A percentile compares a stretch with the other conserved stretches of the same genome.
phyloP scores from a whole-genome alignment of 1,140 invertebrate species.

The Lepidotrigona ventralis region DNA sequence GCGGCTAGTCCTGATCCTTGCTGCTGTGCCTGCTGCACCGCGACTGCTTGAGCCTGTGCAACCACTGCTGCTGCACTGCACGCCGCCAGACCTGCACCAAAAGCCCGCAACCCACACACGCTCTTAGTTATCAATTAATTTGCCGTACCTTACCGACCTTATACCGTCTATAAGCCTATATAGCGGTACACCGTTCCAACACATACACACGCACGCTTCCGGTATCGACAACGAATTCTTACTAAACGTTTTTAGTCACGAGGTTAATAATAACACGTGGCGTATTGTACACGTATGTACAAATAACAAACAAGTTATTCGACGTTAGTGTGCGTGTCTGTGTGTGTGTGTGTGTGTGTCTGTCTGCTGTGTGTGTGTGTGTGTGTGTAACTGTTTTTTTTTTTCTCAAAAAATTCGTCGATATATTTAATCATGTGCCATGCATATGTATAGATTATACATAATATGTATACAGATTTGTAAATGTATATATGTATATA shows the following conservation, averaged over 20 bases:
- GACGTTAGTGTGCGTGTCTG: slow-evolving; percentile 11
- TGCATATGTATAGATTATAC: slow-evolving; percentile 28
- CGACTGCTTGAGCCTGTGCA: slow-evolving; percentile 78
- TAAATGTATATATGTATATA: not conserved
- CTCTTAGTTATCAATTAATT: slow-evolving; percentile 71
- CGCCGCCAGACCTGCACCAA: slow-evolving; percentile 79
- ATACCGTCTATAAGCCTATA: slow-evolving; percentile 62
- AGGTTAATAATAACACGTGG: slow-evolving; percentile 51
- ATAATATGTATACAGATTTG: slow-evolving; percentile 13
- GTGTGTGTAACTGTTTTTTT: not conserved
- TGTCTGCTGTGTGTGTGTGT: not conserved
- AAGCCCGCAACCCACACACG: slow-evolving; percentile 76
- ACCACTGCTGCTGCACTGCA: slow-evolving; percentile 79
- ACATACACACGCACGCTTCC: slow-evolving; percentile 34
- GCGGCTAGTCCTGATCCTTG: slow-evolving; percentile 78
- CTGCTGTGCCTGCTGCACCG: slow-evolving; percentile 79
- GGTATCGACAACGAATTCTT: slow-evolving; percentile 36
- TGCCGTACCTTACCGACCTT: slow-evolving; percentile 65
- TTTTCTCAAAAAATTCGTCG: not conserved
- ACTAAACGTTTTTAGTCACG: slow-evolving; percentile 56
- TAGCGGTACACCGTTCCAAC: slow-evolving; percentile 33
- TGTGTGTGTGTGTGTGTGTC: not conserved
- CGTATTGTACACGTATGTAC: slow-evolving; percentile 46
- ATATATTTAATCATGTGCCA: slow-evolving; percentile 1
- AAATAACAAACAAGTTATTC: slow-evolving; percentile 50